phyloP scores from a whole-genome alignment of 2,888 invertebrate species.

The Poecilus cupreus region DNA sequence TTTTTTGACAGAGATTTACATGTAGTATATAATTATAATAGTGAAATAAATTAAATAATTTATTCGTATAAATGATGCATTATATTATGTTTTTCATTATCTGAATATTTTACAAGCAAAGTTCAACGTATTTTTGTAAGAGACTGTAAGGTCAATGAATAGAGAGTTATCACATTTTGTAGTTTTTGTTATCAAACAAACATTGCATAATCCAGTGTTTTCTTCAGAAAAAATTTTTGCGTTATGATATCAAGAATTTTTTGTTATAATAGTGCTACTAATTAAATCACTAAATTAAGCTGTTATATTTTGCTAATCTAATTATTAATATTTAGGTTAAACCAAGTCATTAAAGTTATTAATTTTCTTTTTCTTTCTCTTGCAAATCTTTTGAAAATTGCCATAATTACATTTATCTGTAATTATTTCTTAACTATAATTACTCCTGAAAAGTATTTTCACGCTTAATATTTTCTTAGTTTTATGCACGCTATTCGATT shows the following conservation, averaged over 20 bases:
- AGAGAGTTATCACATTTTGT: constrained; percentile 13
- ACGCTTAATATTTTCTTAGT: neutral
- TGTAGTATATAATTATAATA: too few relatives aligned
- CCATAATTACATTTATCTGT: neutral
- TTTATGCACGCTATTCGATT: neutral
- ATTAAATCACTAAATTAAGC: too few relatives aligned
- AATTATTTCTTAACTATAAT: neutral
- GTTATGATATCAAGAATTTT: too few relatives aligned
- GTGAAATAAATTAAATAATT: too few relatives aligned
- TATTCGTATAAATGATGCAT: too few relatives aligned
- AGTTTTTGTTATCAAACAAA: constrained; percentile 12
- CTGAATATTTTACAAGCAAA: neutral
- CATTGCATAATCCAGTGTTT: neutral
- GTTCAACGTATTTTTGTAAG: neutral
- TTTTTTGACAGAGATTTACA: too few relatives aligned
- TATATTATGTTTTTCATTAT: neutral
- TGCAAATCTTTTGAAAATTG: neutral
- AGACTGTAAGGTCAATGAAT: constrained; percentile 5
- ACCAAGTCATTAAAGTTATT: neutral
- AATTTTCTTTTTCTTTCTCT: neutral
- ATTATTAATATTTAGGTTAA: too few relatives aligned
- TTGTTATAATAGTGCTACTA: too few relatives aligned
- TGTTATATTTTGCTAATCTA: too few relatives aligned
- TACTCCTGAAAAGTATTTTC: neutral
- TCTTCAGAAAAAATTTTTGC: too few relatives aligned